A percentile compares a stretch with the other conserved stretches of the same genome.
Evolutionary conservation across 1,140 invertebrate genomes (phyloP).

Genomic region (Trichonephila clavipes): DNA sequence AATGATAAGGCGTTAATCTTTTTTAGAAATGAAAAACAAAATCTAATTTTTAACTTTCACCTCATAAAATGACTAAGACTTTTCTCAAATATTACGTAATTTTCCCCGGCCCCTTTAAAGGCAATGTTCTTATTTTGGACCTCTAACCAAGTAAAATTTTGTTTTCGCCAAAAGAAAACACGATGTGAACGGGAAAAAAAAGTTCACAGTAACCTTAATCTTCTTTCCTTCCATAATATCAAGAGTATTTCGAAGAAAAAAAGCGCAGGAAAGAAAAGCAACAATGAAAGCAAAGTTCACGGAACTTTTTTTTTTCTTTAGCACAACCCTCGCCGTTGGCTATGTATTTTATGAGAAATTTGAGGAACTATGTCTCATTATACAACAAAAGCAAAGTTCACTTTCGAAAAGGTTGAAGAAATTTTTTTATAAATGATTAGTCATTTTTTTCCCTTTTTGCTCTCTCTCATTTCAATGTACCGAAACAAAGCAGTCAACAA

Average conservation of each 20-base stretch:
- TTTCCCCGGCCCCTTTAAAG: constrained; percentile 10
- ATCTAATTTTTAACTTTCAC: background rate
- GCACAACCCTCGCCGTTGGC: constrained; percentile 5
- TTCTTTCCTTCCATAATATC: constrained; percentile 51
- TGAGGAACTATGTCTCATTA: constrained; percentile 61
- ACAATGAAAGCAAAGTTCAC: background rate
- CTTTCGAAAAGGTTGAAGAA: constrained; percentile 17
- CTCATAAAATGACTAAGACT: background rate
- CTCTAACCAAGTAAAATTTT: constrained; percentile 56
- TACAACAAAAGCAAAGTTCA: constrained; percentile 46
- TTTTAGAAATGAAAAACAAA: no score
- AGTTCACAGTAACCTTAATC: constrained; percentile 42
- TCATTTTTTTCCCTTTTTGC: background rate
- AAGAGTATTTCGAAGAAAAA: constrained; percentile 20
- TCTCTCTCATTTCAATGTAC: background rate
- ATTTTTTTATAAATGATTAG: background rate
- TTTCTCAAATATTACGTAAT: background rate
- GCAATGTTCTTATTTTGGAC: constrained; percentile 46
- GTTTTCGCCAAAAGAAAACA: constrained; percentile 59
- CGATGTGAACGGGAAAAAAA: constrained; percentile 13
- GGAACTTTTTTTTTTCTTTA: background rate
- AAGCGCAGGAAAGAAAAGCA: background rate
- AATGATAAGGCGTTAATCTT: no score
- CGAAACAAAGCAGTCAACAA: background rate
- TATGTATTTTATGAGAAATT: constrained; percentile 60